These are phyloP conservation scores for Auanema freiburgensis DNA, from an alignment of 2,888 invertebrate species.

Conservation along the genomic window DNA sequence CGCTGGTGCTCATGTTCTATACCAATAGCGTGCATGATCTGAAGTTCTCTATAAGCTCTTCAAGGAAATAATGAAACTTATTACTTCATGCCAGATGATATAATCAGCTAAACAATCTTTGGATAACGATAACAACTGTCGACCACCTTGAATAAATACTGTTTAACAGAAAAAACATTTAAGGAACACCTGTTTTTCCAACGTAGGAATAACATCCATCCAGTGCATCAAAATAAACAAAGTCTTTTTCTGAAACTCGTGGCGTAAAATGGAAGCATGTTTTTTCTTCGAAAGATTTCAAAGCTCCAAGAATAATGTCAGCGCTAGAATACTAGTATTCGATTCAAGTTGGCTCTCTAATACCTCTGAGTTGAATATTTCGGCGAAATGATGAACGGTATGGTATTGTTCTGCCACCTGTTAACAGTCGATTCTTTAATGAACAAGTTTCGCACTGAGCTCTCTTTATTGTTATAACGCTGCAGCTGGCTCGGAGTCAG, in stretches of 20 bases:
- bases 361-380: conserved; percentile 48
- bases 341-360: not conserved
- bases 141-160: conserved; percentile 21
- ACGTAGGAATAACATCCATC: conserved; percentile 60
- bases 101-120: conserved; percentile 52
- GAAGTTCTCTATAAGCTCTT: not conserved
- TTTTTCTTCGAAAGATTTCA: conserved; percentile 39
- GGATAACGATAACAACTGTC: conserved; percentile 44
- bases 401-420: conserved; percentile 46
- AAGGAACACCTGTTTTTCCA: conserved; percentile 45
- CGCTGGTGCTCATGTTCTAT: conserved; percentile 58
- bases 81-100: conserved; percentile 52
- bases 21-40: conserved; percentile 46
- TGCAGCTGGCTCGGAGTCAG: conserved; percentile 43
- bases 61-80: not conserved
- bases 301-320: conserved; percentile 30
- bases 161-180: no score
- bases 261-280: conserved; percentile 55
- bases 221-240: conserved; percentile 45
- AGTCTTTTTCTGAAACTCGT: conserved; percentile 42
- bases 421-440: conserved; percentile 36
- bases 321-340: conserved; percentile 30
- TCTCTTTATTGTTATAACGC: conserved; percentile 26
- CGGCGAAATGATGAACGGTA: conserved; percentile 45
- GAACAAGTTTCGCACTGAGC: conserved; percentile 35